Conservation (phyloP, 2,797 vertebrate genomes). For the Pangasius macronema region DNA sequence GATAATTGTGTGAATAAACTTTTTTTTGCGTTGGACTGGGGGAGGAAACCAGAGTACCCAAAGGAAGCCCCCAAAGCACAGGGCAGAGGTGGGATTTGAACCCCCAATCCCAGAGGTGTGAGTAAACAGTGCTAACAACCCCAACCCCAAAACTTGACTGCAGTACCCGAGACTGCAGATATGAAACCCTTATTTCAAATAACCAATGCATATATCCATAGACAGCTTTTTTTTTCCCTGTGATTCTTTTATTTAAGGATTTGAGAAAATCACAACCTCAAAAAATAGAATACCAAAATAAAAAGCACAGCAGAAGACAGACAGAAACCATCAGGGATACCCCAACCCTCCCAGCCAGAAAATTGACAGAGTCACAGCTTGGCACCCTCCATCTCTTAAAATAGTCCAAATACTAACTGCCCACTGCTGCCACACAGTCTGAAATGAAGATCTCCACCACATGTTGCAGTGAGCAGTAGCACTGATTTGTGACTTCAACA, state of each 20-base stretch:
- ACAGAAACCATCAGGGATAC: background rate
- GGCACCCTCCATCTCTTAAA: background rate
- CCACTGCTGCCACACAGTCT: background rate
- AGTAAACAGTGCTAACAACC: too few relatives aligned
- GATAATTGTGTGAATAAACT: background rate
- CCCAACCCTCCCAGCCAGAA: background rate
- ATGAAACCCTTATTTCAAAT: background rate
- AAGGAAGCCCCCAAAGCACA: too few relatives aligned
- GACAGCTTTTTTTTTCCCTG: too few relatives aligned
- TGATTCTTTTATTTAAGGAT: constrained; percentile 1
- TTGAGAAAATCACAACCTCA: background rate
- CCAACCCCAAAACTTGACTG: background rate
- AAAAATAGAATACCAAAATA: background rate
- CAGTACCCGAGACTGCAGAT: too few relatives aligned
- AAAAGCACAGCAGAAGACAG: background rate
- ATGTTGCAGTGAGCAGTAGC: background rate
- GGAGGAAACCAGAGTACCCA: too few relatives aligned
- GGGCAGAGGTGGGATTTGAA: too few relatives aligned
- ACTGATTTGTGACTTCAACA: background rate
- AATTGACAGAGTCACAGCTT: background rate
- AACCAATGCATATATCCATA: background rate
- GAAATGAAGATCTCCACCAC: background rate
- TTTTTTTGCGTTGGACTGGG: too few relatives aligned
- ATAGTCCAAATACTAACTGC: constrained; percentile 6
- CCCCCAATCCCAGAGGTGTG: too few relatives aligned